These are phyloP conservation scores for Xestia sexstrigata DNA, from an alignment of 2,888 invertebrate genomes.

Conservation along the genomic window DNA sequence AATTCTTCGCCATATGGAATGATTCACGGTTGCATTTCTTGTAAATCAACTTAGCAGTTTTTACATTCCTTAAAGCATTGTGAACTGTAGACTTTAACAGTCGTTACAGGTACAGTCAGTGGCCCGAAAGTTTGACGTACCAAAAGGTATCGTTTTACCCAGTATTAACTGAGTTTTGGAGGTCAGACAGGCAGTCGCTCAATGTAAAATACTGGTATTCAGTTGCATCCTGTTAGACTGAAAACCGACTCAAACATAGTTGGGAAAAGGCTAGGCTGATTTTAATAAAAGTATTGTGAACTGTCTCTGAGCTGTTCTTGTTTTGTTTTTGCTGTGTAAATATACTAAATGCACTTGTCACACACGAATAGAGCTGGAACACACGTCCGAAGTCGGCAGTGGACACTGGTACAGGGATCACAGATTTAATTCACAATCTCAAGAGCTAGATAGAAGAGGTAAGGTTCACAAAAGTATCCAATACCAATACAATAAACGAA, in stretches of 20 bases:
- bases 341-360: constrained; percentile 89
- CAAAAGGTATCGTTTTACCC: background rate
- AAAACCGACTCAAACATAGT: background rate
- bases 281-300: constrained; percentile 58
- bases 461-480: constrained; percentile 75
- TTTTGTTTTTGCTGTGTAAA: constrained; percentile 89
- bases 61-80: constrained; percentile 26
- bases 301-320: constrained; percentile 77
- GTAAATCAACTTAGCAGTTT: constrained; percentile 33
- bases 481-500: constrained; percentile 47
- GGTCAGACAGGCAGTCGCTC: background rate
- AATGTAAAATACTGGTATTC: background rate
- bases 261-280: background rate
- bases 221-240: background rate
- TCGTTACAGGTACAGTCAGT: background rate
- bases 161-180: background rate
- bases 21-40: constrained; percentile 51
- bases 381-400: constrained; percentile 90
- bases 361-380: constrained; percentile 89
- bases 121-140: background rate
- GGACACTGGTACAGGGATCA: constrained; percentile 92
- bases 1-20: constrained; percentile 45
- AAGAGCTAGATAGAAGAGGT: constrained; percentile 91
- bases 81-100: constrained; percentile 67
- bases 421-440: constrained; percentile 92